These are phyloP conservation scores for Xiphydria camelus DNA, from an alignment of 2,888 invertebrate species.

Conservation along the genomic window DNA sequence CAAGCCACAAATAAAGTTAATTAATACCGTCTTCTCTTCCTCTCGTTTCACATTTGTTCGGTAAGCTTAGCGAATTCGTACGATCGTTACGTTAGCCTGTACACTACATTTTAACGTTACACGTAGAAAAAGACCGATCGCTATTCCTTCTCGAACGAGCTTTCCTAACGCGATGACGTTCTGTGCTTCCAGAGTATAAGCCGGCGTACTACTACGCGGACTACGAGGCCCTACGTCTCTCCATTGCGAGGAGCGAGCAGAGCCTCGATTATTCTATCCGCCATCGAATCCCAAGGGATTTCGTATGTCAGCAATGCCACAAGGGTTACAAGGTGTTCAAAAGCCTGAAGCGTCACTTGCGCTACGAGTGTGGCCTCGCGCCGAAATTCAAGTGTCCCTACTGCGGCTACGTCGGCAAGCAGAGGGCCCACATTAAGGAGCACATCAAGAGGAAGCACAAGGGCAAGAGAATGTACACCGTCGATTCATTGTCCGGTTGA, in stretches of 20 bases:
- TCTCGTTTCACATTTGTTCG: too few species aligned
- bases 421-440: constrained; percentile 47
- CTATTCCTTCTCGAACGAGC: too few species aligned
- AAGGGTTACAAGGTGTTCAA: constrained; percentile 63
- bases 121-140: too few species aligned
- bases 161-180: too few species aligned
- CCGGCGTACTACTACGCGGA: constrained; percentile 26
- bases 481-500: constrained; percentile 33
- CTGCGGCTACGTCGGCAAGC: constrained; percentile 47
- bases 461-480: constrained; percentile 40
- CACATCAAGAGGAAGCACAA: constrained; percentile 49
- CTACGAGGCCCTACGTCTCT: constrained; percentile 24
- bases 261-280: too few species aligned
- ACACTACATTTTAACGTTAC: too few species aligned
- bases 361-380: constrained; percentile 51
- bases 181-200: constrained; percentile 36
- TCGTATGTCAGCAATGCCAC: constrained; percentile 60
- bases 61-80: too few species aligned
- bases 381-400: constrained; percentile 52
- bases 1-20: too few species aligned
- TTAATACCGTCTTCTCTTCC: too few species aligned
- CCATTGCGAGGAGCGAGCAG: too few species aligned
- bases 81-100: too few species aligned
- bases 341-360: constrained; percentile 59
- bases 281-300: too few species aligned